Evolutionary conservation across 2,797 vertebrate genomes (phyloP).

Genomic region (Rhodeus uyekii): DNA sequence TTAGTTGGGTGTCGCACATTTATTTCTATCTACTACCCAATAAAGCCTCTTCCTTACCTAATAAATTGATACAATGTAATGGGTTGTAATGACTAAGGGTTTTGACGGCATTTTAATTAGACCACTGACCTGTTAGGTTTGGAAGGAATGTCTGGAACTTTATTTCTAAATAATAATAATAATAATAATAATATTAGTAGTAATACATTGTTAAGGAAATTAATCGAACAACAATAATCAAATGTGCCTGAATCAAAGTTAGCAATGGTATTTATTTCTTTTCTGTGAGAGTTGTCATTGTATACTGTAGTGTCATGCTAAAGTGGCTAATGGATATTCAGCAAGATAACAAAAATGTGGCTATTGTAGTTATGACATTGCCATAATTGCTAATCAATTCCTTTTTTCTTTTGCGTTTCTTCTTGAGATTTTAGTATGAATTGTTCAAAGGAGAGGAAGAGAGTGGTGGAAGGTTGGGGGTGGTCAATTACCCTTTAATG

Average conservation of each 20-base stretch:
- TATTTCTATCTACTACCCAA: neutral
- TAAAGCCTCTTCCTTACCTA: too few species aligned
- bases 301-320: neutral
- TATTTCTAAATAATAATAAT: neutral
- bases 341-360: neutral
- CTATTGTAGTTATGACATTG: neutral
- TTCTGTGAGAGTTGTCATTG: neutral
- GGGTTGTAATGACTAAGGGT: neutral
- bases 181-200: neutral
- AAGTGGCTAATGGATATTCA: slow-evolving; percentile 4
- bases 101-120: neutral
- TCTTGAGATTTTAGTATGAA: slow-evolving; percentile 83
- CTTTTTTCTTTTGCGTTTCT: neutral
- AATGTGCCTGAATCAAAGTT: neutral
- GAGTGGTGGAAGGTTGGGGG: slow-evolving; percentile 68
- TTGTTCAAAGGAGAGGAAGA: slow-evolving; percentile 72
- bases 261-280: neutral
- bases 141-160: neutral
- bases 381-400: slow-evolving; percentile 12
- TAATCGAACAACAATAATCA: neutral
- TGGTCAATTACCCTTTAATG: slow-evolving; percentile 85
- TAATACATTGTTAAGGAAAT: neutral
- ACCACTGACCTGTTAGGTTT: neutral
- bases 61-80: neutral
- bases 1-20: neutral